Base-by-base conservation (phyloP, 2,113 vertebrate species). In the Rhineura floridana region DNA sequence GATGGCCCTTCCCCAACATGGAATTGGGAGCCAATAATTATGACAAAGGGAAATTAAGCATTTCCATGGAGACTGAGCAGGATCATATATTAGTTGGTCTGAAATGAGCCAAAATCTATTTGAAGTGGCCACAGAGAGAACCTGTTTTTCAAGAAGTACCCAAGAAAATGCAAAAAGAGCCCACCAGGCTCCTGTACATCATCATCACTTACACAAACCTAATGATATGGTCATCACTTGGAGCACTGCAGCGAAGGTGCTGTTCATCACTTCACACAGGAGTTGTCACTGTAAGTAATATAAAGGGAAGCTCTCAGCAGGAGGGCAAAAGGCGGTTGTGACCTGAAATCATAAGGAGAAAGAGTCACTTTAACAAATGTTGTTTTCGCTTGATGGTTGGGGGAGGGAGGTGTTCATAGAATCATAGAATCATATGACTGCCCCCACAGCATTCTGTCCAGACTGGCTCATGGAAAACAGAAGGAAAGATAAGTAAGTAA, bases 231-330 rank as follows among this genome's bases (percentile, higher is more conserved):
- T 6, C 28, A 15, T 89, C 46, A 52, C 55, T 52, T 21, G 82
- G 44, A 75, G 69, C 33, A 50, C 42, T 33, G 5, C 44, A 81
- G 8, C 0, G 46, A 75, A 65, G 83, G 55, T 15, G 39, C 10
- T 39, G n/a, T 81, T 75, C 55, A 81, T 81, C 83, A 76, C 69
- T n/a, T 86, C 83, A 80, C 28, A 12, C 10, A 48, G 55, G n/a
- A 75, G 55, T 52, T 86, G 69, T 86, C 84, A 82, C 55, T 55
- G 55, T 5, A 8, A 81, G 46, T 76, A 76, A n/a, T 50, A 63
- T 28, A 28, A 46, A n/a, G 44, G 50, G 65, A 25, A 25, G 15
- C 30, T 89, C 55, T 89, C 67, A 86, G 78, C 55, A 44, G 55
- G 77, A 17, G 25, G 77, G 4, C 44, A 50, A 81, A 76, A 73